Evolutionary conservation across 1,140 invertebrate genomes (phyloP).

Genomic region (Lethocerus indicus): DNA sequence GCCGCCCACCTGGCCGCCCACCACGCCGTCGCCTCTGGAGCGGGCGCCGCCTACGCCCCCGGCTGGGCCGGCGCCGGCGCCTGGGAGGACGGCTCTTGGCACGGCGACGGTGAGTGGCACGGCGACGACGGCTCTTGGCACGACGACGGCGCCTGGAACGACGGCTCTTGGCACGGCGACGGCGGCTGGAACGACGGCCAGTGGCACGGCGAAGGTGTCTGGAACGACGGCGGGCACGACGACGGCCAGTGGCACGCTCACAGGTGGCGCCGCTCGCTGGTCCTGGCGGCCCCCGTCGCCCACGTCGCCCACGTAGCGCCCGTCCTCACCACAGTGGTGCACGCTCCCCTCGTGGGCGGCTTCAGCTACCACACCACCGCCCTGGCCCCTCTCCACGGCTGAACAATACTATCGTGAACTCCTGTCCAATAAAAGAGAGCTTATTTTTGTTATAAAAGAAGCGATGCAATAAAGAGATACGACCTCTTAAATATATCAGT

Average conservation of each 20-base stretch:
- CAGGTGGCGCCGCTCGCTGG: neutral
- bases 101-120: neutral
- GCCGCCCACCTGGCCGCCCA: constrained; percentile 16
- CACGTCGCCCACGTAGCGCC: constrained; percentile 16
- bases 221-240: constrained; percentile 36
- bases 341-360: neutral
- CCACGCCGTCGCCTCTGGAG: constrained; percentile 8
- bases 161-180: neutral
- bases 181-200: constrained; percentile 1
- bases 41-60: too few relatives aligned
- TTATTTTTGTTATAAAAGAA: too few relatives aligned
- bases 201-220: constrained; percentile 37
- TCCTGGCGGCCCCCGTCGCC: constrained; percentile 15
- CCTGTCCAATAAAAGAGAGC: too few relatives aligned
- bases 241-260: constrained; percentile 22
- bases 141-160: neutral
- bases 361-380: too few relatives aligned
- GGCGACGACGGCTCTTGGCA: constrained; percentile 1
- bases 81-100: constrained; percentile 17
- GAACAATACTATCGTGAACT: neutral
- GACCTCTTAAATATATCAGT: too few relatives aligned
- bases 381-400: neutral
- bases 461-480: too few relatives aligned
- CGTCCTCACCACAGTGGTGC: constrained; percentile 11
- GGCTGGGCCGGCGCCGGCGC: neutral